These are phyloP conservation scores for Uropetala carovei DNA, from an alignment of 2,888 invertebrate species.

Conservation along the genomic window DNA sequence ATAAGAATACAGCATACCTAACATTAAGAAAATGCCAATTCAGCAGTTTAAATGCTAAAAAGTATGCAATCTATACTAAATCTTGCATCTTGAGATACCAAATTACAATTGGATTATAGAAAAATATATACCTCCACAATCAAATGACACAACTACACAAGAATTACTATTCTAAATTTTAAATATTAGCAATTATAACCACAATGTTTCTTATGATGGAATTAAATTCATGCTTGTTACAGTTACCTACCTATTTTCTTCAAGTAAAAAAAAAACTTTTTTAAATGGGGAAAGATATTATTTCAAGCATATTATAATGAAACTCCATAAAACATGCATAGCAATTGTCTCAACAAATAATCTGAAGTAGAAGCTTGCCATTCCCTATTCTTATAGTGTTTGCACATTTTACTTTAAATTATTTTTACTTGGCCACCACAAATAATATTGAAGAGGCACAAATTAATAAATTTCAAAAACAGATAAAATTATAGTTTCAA, in stretches of 20 bases:
- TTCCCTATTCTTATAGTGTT: background rate
- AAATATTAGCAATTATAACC: background rate
- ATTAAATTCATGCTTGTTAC: background rate
- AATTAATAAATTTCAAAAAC: too few relatives aligned
- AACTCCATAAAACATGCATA: slow-evolving; percentile 1
- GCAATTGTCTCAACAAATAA: background rate
- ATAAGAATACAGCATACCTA: background rate
- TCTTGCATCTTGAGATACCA: background rate
- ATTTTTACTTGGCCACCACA: background rate
- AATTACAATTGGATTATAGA: background rate
- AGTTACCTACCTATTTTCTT: slow-evolving; percentile 4
- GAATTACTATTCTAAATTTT: background rate
- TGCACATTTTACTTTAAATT: background rate
- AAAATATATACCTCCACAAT: background rate
- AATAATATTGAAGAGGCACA: background rate
- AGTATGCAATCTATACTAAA: background rate
- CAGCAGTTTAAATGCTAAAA: background rate
- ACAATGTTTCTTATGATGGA: background rate
- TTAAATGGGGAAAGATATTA: background rate
- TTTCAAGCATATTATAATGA: background rate
- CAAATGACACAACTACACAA: background rate
- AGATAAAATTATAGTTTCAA: background rate
- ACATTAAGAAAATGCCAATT: background rate
- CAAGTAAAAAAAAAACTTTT: background rate
- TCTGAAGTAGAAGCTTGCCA: background rate